phyloP scores from a whole-genome alignment of 2,797 vertebrate genomes.

The Buphagus erythrorhynchus region DNA sequence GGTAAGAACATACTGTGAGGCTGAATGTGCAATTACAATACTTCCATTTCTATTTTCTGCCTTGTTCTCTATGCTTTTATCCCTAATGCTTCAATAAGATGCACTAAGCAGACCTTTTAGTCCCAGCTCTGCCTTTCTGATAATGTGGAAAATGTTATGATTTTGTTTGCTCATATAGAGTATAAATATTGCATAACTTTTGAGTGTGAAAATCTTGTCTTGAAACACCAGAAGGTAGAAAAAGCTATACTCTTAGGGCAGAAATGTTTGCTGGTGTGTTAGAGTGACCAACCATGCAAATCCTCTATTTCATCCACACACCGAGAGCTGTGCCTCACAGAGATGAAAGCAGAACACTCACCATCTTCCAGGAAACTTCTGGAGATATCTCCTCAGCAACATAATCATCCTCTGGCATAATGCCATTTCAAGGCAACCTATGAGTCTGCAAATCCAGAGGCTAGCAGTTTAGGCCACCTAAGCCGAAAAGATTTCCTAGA shows the following conservation, averaged over 20 bases:
- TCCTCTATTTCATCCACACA: not conserved
- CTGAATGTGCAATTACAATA: not conserved
- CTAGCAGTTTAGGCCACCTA: not conserved
- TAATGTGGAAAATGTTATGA: not conserved
- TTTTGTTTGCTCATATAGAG: not conserved
- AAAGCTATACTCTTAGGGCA: not conserved
- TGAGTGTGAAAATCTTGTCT: not conserved
- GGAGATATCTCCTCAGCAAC: not conserved
- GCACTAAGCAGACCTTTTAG: not conserved
- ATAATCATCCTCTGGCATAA: not conserved
- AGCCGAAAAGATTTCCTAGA: not conserved
- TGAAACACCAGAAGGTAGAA: not conserved
- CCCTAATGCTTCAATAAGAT: not conserved
- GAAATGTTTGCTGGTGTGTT: not conserved
- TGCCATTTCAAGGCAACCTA: not conserved
- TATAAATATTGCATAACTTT: not conserved
- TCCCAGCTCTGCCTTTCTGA: not conserved
- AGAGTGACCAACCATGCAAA: not conserved
- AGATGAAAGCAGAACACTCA: not conserved
- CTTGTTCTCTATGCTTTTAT: not conserved
- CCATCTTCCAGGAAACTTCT: not conserved
- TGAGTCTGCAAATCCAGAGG: not conserved
- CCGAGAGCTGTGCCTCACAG: not conserved
- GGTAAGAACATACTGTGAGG: not conserved
- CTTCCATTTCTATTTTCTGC: not conserved